Evolutionary conservation across 2,888 invertebrate genomes (phyloP), one percentile per base, ranked within the genome.

Genomic region (Cryptosula pallasiana): DNA sequence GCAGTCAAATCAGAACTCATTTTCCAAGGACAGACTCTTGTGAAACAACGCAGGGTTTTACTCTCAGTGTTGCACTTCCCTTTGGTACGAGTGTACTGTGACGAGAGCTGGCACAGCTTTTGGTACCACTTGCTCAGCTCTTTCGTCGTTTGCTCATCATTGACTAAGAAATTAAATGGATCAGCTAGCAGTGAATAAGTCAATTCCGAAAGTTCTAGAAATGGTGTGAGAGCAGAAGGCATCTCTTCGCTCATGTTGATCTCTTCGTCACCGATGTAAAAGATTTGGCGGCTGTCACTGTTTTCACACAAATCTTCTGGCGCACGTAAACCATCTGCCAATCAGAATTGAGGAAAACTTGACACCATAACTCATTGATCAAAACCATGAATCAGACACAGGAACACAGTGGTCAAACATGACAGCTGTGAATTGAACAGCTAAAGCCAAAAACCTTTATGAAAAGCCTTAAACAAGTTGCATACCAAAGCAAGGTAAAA

Each of bases 261-360:
- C 13, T 63, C 63, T 25, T 63, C 63, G 32, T 63, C 63, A n/a
- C 63, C 63, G 9, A 63, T 63, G 32, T 29, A 63, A 32, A 63
- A 63, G 5, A 32, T n/a, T 13, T 63, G 63, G 13, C 27, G 63
- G 32, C 32, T 32, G 13, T 27, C 63, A n/a, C 63, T 34, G 34
- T 63, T 32, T 63, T 63, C 63, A 27, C 63, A 25, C n/a, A 34
- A 27, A 13, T 63, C 45, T 20, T 45, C 20, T 5, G 9, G 20
- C 20, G 5, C 45, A 13, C 5, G 45, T 13, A 5, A 13, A 13
- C 45, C 45, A 13, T 45, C 45, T 45, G 45, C 45, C 45, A 45
- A 45, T 45, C 5, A 45, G 20, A 20, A 45, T 13, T 5, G 20
- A 45, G 45, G 45, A 13, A 45, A 45, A 45, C 45, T 45, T 45